Conservation (phyloP, 2,113 vertebrate species). For the Pongo pygmaeus region DNA sequence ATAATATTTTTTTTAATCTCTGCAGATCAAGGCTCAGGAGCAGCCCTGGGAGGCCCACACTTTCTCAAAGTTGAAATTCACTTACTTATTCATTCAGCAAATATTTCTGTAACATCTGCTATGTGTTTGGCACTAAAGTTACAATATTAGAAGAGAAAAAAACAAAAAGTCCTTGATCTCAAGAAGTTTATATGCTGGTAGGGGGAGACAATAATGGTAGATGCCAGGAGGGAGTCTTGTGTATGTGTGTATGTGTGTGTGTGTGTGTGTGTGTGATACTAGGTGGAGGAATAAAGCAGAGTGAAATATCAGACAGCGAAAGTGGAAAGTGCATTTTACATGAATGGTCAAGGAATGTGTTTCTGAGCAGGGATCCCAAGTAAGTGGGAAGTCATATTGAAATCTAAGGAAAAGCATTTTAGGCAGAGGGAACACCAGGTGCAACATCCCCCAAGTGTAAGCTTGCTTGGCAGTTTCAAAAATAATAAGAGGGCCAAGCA, state of each 20-base stretch:
- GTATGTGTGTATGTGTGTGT: too few species aligned
- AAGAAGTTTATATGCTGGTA: neutral
- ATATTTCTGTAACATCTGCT: neutral
- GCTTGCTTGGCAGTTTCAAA: too few species aligned
- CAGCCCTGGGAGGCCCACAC: neutral
- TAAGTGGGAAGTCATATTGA: neutral
- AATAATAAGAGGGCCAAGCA: too few species aligned
- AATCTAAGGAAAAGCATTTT: neutral
- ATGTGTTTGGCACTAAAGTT: neutral
- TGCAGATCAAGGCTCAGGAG: neutral
- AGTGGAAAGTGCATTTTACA: neutral
- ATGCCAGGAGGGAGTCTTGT: too few species aligned
- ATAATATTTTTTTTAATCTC: neutral
- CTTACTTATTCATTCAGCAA: neutral
- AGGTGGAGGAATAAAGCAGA: neutral
- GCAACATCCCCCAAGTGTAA: too few species aligned
- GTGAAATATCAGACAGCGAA: neutral
- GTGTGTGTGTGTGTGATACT: neutral
- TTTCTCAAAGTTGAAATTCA: constrained; percentile 26
- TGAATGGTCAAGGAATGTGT: neutral
- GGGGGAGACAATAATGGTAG: too few species aligned
- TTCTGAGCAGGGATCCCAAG: neutral
- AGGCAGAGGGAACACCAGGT: neutral
- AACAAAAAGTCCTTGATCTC: neutral
- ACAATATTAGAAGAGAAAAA: neutral